Conservation (phyloP, 1,140 invertebrate species). For the Caenorhabditis tropicalis region DNA sequence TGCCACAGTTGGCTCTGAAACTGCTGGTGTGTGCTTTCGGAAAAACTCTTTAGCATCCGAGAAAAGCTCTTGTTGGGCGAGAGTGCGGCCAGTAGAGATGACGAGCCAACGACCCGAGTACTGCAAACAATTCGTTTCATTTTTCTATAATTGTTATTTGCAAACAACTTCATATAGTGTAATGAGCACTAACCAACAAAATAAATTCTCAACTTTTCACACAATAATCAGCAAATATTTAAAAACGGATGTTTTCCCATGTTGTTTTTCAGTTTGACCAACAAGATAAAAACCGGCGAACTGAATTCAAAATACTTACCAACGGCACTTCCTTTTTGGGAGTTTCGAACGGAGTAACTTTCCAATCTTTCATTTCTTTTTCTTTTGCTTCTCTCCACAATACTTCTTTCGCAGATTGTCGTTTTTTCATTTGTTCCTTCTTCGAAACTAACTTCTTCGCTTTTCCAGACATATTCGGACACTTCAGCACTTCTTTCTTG, state of each 20-base stretch:
- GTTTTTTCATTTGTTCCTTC: not conserved
- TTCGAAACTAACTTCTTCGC: not conserved
- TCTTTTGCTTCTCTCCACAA: not conserved
- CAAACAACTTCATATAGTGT: not conserved
- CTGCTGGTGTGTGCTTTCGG: not conserved
- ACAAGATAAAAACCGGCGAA: no score
- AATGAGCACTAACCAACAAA: not conserved
- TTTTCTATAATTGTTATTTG: not conserved
- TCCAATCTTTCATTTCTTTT: slow-evolving; percentile 24
- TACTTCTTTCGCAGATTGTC: not conserved
- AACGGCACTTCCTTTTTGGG: not conserved
- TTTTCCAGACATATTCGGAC: not conserved
- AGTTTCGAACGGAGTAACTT: not conserved
- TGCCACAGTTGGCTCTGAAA: not conserved
- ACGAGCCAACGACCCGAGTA: slow-evolving; percentile 34
- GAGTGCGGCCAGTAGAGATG: slow-evolving; percentile 22
- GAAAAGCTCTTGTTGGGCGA: slow-evolving; percentile 14
- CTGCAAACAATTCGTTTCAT: slow-evolving; percentile 12
- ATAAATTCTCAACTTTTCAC: not conserved
- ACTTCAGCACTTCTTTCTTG: not conserved
- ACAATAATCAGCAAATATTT: no score
- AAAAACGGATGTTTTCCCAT: no score
- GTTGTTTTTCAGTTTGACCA: no score
- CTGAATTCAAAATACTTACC: not conserved
- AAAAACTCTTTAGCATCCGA: slow-evolving; percentile 12